Base-by-base conservation (phyloP, 2,888 invertebrate species). In the Meteorus colon region DNA sequence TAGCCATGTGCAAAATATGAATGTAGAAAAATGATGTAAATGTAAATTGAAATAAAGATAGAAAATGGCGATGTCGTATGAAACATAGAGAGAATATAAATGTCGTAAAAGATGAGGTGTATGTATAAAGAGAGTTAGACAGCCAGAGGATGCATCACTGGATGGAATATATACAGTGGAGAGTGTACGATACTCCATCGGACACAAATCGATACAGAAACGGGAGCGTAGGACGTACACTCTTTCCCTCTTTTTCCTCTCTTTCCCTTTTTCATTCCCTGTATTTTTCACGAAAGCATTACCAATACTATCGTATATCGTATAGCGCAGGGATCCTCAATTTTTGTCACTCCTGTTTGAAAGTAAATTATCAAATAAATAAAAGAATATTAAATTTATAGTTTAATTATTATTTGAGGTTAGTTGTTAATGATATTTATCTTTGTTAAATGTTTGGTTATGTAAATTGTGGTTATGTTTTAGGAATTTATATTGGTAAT, bases 241-340 rank as follows among this genome's bases (percentile, higher is more conserved):
- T 76, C 77, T 72, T 48, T 73, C 69, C 77, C 63, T 77, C 71
- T 76, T 76, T 74, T 72, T 81, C 81, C 78, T 65, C 48, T 70
- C 71, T 77, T 29, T 77, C 71, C 74, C 77, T 55, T 55, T 55
- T 55, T 55, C 55, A 55, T 55, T 55, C 55, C 83, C 83, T 84
- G 82, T 85, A 85, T 86, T 86, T 87, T 86, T 86, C 86, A 82
- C 82, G 82, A 85, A 84, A 84, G 84, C 83, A 84, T 84, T 84
- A 82, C 84, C 83, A 79, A 82, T 85, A 84, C 79, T 41, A 79
- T 80, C 83, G 83, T 75, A 80, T 80, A 81, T 81, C 81, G 77
- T 81, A 24, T 24, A 79, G 75, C 75, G 73, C 75, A 82, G 81
- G 75, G 81, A 78, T 80, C 79, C 81, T 81, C 82, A 81, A 82